Conservation (phyloP, 2,113 vertebrate genomes). For the Talpa occidentalis region DNA sequence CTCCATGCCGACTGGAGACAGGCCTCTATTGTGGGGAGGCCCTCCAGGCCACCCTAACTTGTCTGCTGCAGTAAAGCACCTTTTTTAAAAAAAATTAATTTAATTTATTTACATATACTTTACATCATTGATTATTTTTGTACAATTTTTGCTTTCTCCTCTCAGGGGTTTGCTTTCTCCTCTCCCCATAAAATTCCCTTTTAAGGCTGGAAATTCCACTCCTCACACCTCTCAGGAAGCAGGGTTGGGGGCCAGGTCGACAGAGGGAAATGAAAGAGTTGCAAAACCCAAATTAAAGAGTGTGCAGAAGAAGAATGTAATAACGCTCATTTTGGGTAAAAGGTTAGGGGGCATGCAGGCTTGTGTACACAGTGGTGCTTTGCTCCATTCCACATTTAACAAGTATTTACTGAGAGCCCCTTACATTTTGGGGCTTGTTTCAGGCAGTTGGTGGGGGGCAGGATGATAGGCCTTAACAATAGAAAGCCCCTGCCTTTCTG, state of each 20-base stretch:
- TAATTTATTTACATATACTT: no score
- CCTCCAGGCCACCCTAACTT: background rate
- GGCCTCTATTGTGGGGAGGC: background rate
- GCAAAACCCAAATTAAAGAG: slow-evolving; percentile 36
- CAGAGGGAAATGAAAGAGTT: slow-evolving; percentile 41
- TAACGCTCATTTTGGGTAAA: background rate
- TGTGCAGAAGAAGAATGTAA: background rate
- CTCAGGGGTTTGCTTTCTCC: no score
- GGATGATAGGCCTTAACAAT: background rate
- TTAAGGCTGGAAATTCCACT: background rate
- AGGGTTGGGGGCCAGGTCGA: background rate
- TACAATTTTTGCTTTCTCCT: no score
- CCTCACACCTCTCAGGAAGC: background rate
- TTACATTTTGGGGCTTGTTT: background rate
- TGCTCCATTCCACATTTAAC: background rate
- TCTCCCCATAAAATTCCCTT: background rate
- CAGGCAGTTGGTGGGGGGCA: background rate
- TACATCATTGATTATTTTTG: no score
- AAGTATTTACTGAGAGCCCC: background rate
- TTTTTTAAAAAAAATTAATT: no score
- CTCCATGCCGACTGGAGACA: background rate
- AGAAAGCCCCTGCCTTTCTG: background rate
- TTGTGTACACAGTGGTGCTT: background rate
- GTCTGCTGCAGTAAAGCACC: background rate
- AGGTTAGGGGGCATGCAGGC: background rate